Base-by-base conservation (phyloP, 2,797 vertebrate genomes). In the Carcharodon carcharias region DNA sequence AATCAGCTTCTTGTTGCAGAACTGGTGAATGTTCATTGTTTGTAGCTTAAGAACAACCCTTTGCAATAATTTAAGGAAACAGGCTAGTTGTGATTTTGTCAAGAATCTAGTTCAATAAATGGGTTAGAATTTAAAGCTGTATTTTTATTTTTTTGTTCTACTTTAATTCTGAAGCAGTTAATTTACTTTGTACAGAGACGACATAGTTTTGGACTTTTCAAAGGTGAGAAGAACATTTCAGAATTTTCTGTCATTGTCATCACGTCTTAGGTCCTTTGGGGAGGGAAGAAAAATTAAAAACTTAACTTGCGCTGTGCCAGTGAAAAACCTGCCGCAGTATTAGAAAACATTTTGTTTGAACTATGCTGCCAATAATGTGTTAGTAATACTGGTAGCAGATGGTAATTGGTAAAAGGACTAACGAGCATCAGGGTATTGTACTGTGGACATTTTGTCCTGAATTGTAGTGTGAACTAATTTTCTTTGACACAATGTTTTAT, bases 331-430 rank as follows among this genome's bases (percentile, higher is more conserved):
- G 94, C 69, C 58, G 45, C 69, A 95, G 45, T 77, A 77, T 95
- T 58, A 95, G 67, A 95, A 77, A 95, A 77, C 7, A n/a, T 95
- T 50, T 71, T 71, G 94, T 73, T 95, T 77, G 69, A 95, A 71
- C 45, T 77, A 56, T 95, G 69, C 94, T 95, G 94, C 94, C 69
- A 95, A 18, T 54, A 95, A 77, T 95, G 69, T 95, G 16, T 77
- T 54, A 77, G 69, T 73, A 95, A 35, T 56, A 95, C 54, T 28
- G 28, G 4, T 9, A 73, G 69, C 16, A 56, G 50, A 16, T 95
- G 94, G 50, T 95, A 77, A 77, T 95, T 95, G 31, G 58, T 92
- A 40, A 92, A 21, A 92, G 35, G 40, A 71, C 94, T 73, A 56
- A 95, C 45, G 14, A 56, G 14, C 71, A 56, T 35, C 65, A 77